These are phyloP conservation scores for Pimpla rufipes DNA, from an alignment of 2,888 invertebrate species.

Conservation along the genomic window DNA sequence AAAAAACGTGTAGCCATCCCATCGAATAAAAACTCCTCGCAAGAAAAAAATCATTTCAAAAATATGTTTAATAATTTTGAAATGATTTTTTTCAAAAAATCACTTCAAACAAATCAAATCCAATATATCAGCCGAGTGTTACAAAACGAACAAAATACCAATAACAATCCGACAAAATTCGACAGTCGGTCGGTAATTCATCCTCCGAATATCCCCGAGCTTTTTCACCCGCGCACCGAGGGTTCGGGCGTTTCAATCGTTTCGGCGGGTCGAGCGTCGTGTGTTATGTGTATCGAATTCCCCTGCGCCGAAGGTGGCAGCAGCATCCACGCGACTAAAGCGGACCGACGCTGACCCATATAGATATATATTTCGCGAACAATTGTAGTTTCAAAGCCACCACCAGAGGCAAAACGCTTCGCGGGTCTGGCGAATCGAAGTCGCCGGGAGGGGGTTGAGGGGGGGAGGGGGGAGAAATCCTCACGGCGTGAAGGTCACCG, in stretches of 20 bases:
- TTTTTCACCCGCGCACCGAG: background rate
- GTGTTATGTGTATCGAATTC: background rate
- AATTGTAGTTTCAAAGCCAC: slow-evolving; percentile 26
- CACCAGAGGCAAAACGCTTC: background rate
- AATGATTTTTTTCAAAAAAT: background rate
- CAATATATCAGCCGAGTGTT: too few relatives aligned
- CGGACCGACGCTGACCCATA: background rate
- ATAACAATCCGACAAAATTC: background rate
- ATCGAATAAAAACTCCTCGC: too few relatives aligned
- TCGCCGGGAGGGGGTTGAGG: background rate
- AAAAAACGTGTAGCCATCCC: too few relatives aligned
- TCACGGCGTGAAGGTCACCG: slow-evolving; percentile 66
- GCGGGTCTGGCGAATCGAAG: slow-evolving; percentile 1
- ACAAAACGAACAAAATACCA: too few relatives aligned
- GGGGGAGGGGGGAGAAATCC: background rate
- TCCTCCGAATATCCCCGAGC: background rate
- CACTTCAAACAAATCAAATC: too few relatives aligned
- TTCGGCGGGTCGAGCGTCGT: background rate
- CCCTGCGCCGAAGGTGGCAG: slow-evolving; percentile 11
- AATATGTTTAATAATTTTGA: too few relatives aligned
- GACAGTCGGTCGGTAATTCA: background rate
- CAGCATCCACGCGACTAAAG: background rate
- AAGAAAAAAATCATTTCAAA: too few relatives aligned
- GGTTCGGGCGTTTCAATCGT: background rate
- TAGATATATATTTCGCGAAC: slow-evolving; percentile 12